Percentiles rank a stretch among this genome's conserved stretches.
Conservation (phyloP, 2,113 vertebrate genomes). For the Lepisosteus oculatus region DNA sequence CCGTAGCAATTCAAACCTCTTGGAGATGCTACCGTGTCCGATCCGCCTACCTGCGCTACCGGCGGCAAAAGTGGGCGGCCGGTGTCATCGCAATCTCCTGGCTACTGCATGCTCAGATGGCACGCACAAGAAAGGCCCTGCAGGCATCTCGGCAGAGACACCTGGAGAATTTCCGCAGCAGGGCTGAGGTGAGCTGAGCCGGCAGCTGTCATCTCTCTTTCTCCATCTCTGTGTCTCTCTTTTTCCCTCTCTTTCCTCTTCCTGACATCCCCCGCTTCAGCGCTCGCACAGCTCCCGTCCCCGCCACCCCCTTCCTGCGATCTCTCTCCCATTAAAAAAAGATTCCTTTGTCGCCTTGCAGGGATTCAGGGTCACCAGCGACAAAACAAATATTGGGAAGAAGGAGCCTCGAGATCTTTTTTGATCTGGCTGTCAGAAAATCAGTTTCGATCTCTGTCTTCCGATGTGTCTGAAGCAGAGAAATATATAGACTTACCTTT, state of each 20-base stretch:
- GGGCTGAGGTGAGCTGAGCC: conserved; percentile 75
- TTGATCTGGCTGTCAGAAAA: no score
- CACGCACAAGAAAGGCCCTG: conserved; percentile 57
- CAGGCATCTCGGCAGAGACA: conserved; percentile 69
- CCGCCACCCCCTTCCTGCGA: neutral
- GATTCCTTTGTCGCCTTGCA: neutral
- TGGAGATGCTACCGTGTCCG: conserved; percentile 63
- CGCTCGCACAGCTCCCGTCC: conserved; percentile 8
- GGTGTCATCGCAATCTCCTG: conserved; percentile 67
- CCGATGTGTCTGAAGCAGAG: conserved; percentile 33
- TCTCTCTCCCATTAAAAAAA: neutral
- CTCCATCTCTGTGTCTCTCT: neutral
- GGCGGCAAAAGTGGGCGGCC: conserved; percentile 68
- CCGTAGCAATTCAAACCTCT: conserved; percentile 61
- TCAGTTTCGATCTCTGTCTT: conserved; percentile 19
- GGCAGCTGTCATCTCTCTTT: conserved; percentile 44
- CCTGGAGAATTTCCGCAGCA: conserved; percentile 76
- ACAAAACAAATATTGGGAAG: no score
- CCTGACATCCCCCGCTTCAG: neutral
- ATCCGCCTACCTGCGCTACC: conserved; percentile 43
- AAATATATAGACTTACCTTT: conserved; percentile 26
- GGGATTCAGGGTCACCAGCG: no score
- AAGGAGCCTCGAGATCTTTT: no score
- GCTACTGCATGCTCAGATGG: conserved; percentile 57
- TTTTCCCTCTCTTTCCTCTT: conserved; percentile 17